phyloP scores from a whole-genome alignment of 2,113 vertebrate species.

The Alexandromys fortis region DNA sequence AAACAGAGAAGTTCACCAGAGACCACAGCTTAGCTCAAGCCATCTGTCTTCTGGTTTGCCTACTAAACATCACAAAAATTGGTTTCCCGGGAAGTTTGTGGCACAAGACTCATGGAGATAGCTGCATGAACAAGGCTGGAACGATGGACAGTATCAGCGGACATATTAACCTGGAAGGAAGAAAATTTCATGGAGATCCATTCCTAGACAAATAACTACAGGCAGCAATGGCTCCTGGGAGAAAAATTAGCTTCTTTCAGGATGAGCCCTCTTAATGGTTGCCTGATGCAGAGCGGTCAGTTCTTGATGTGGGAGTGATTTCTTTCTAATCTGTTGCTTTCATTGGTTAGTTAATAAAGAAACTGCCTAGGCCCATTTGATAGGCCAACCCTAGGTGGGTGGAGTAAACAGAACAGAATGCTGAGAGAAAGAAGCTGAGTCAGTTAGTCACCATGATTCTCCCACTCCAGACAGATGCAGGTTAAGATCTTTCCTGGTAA shows the following conservation, averaged over 20 bases:
- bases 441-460: too few species aligned
- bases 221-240: background rate
- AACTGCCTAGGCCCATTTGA: too few species aligned
- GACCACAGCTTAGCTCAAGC: background rate
- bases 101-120: background rate
- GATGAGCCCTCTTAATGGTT: background rate
- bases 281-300: background rate
- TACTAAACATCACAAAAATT: background rate
- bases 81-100: background rate
- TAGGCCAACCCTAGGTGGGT: too few species aligned
- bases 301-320: too few species aligned
- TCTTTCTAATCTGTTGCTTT: too few species aligned
- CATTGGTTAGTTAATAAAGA: too few species aligned
- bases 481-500: too few species aligned
- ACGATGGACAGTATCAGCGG: too few species aligned
- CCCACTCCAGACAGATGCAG: too few species aligned
- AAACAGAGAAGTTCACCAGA: background rate
- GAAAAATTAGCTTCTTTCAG: background rate
- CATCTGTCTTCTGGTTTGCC: background rate
- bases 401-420: too few species aligned
- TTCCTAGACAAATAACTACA: background rate
- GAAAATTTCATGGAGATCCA: background rate
- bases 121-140: background rate
- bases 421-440: too few species aligned
- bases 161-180: background rate